phyloP scores from a whole-genome alignment of 2,888 invertebrate genomes.

The Exephanes ischioxanthus region DNA sequence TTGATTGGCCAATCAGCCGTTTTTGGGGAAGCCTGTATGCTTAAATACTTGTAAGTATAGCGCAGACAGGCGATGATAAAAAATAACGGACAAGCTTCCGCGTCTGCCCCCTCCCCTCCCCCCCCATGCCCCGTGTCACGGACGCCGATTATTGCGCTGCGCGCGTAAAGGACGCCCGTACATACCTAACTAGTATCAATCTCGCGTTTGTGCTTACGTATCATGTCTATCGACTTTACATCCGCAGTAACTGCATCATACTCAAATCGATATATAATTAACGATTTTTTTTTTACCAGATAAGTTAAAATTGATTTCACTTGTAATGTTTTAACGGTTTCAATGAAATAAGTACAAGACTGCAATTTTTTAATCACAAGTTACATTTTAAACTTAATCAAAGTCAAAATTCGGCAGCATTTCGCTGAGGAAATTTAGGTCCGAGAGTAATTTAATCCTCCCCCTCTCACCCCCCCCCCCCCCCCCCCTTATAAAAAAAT shows the following conservation, averaged over 20 bases:
- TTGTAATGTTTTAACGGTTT: background rate
- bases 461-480: too few relatives aligned
- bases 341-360: too few relatives aligned
- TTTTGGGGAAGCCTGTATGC: constrained; percentile 36
- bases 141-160: constrained; percentile 52
- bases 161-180: constrained; percentile 24
- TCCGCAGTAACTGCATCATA: background rate
- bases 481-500: background rate
- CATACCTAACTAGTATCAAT: constrained; percentile 33
- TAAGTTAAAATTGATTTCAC: background rate
- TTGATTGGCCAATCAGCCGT: background rate
- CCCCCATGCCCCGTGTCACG: constrained; percentile 63
- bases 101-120: constrained; percentile 48
- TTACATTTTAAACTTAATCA: too few relatives aligned
- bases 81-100: constrained; percentile 63
- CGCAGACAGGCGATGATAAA: constrained; percentile 53
- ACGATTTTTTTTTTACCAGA: background rate
- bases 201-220: constrained; percentile 14
- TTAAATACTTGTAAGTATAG: constrained; percentile 13
- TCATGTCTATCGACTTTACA: background rate
- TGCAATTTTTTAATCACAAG: too few relatives aligned
- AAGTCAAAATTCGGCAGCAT: too few relatives aligned
- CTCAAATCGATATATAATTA: background rate
- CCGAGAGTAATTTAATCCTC: background rate
- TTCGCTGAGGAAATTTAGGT: too few relatives aligned